Conservation (phyloP, 2,888 invertebrate species). For the Cylloceria caligata region DNA sequence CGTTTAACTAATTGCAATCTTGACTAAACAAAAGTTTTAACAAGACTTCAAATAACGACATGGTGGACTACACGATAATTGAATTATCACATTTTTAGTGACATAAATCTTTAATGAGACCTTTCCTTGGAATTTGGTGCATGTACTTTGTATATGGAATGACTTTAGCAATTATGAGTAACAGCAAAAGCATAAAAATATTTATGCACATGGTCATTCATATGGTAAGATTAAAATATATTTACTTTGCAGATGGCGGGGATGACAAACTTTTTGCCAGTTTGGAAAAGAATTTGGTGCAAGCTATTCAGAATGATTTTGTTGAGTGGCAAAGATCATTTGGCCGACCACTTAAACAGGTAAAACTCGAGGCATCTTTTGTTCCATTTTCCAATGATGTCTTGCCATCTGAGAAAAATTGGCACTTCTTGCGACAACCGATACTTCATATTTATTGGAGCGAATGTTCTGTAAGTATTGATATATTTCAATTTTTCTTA, state of each 20-base stretch:
- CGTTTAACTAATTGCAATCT: background rate
- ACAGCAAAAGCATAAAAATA: too few relatives aligned
- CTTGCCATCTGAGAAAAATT: constrained; percentile 90
- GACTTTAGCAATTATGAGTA: too few relatives aligned
- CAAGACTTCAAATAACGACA: background rate
- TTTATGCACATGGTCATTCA: too few relatives aligned
- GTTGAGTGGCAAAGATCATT: constrained; percentile 97
- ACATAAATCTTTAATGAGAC: too few relatives aligned
- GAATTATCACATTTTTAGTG: too few relatives aligned
- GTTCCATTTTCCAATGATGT: constrained; percentile 91
- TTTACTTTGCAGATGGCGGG: constrained; percentile 89
- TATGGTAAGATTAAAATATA: too few relatives aligned
- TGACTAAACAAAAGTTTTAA: background rate
- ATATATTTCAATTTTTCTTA: background rate
- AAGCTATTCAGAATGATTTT: constrained; percentile 93
- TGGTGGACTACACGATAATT: background rate
- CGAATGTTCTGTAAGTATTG: constrained; percentile 93
- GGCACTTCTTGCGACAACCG: constrained; percentile 94
- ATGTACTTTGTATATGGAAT: too few relatives aligned
- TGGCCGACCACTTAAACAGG: constrained; percentile 93
- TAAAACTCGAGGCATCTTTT: constrained; percentile 93
- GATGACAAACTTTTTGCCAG: constrained; percentile 93
- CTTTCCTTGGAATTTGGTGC: too few relatives aligned
- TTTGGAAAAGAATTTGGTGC: constrained; percentile 91
- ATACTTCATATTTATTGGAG: constrained; percentile 98